Evolutionary conservation across 2,113 vertebrate species (phyloP).

Genomic region (Archilochus colubris): DNA sequence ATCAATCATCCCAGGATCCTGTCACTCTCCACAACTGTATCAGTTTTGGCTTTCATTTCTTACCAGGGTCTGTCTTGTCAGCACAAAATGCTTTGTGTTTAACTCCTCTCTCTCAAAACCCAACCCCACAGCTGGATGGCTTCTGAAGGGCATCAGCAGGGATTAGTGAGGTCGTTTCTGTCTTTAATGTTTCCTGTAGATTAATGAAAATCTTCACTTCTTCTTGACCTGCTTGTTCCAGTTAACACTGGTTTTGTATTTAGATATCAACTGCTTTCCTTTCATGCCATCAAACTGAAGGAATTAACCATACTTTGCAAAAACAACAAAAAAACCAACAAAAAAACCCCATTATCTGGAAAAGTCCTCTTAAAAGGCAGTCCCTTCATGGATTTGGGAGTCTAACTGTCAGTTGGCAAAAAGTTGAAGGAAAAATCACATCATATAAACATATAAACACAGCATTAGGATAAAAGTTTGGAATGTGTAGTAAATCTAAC

Average conservation of each 20-base stretch:
- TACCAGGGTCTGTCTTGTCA: not conserved
- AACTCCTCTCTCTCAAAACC: not conserved
- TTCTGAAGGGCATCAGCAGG: not conserved
- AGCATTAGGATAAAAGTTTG: not conserved
- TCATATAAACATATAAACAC: not conserved
- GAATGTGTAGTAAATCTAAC: not conserved
- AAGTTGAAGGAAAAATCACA: not conserved
- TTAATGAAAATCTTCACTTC: not conserved
- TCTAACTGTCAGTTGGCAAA: not conserved
- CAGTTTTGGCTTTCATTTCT: not conserved
- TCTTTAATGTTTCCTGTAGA: not conserved
- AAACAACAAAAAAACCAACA: not conserved
- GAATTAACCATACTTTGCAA: not conserved
- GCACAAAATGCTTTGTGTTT: not conserved
- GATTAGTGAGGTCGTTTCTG: not conserved
- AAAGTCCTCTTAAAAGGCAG: not conserved
- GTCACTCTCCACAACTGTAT: not conserved
- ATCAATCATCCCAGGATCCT: not conserved
- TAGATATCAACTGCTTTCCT: not conserved
- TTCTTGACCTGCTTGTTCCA: not conserved
- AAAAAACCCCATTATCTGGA: not conserved
- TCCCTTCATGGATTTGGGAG: not conserved
- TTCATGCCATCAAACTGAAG: not conserved
- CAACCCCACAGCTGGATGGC: not conserved
- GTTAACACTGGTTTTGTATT: not conserved